Evolutionary conservation across 1,140 invertebrate species (phyloP).

Genomic region (Bombus picipes): DNA sequence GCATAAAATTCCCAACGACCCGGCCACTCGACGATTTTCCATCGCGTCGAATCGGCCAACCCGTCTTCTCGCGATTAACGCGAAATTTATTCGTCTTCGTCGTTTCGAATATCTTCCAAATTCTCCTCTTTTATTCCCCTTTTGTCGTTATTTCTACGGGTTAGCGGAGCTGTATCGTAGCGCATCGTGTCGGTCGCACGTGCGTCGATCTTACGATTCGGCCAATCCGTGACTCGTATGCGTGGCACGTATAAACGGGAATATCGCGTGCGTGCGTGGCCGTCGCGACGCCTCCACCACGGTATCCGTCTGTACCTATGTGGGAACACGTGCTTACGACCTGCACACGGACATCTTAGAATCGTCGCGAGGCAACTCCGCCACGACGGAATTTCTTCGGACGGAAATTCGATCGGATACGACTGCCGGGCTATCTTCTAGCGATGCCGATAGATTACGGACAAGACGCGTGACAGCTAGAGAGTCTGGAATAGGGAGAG

Average conservation of each 20-base stretch:
- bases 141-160: background rate
- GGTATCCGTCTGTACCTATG: background rate
- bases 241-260: conserved; percentile 29
- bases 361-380: conserved; percentile 67
- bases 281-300: background rate
- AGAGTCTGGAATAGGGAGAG: background rate
- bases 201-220: background rate
- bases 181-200: background rate
- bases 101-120: background rate
- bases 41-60: background rate
- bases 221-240: background rate
- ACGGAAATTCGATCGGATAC: conserved; percentile 57
- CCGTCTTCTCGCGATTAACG: background rate
- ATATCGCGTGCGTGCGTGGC: conserved; percentile 38
- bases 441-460: background rate
- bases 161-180: background rate
- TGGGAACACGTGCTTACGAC: background rate
- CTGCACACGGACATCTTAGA: conserved; percentile 31
- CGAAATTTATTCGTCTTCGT: conserved; percentile 10
- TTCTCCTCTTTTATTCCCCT: background rate
- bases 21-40: background rate
- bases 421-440: background rate
- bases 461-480: background rate
- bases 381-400: conserved; percentile 30
- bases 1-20: conserved; percentile 16